Evolutionary conservation across 1,140 invertebrate species (phyloP).

Genomic region (Danaus plexippus): DNA sequence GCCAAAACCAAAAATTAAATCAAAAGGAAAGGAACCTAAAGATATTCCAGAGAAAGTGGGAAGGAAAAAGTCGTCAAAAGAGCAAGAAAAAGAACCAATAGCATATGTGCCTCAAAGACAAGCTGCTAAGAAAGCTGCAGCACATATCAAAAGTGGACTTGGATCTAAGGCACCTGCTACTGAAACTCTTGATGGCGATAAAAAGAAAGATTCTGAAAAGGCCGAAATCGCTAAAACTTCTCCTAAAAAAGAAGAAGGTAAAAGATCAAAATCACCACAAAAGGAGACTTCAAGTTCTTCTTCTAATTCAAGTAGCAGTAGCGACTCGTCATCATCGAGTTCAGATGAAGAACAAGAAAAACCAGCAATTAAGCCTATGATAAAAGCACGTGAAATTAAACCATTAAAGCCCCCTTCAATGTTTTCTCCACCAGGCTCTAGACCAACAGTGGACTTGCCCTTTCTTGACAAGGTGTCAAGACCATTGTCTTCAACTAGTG

Average conservation of each 20-base stretch:
- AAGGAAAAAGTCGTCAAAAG: conserved; percentile 67
- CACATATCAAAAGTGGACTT: conserved; percentile 88
- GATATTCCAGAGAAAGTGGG: conserved; percentile 65
- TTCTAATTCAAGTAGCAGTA: conserved; percentile 63
- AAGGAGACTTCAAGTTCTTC: conserved; percentile 67
- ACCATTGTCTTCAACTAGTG: conserved; percentile 69
- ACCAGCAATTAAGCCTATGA: conserved; percentile 48
- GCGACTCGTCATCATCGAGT: conserved; percentile 66
- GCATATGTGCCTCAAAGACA: conserved; percentile 91
- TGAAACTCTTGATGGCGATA: conserved; percentile 66
- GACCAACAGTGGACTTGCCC: conserved; percentile 72
- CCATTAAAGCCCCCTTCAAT: conserved; percentile 52
- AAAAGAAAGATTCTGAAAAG: conserved; percentile 61
- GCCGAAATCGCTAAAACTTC: conserved; percentile 41
- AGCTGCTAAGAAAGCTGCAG: conserved; percentile 92
- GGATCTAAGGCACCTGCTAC: conserved; percentile 72
- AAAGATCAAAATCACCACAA: conserved; percentile 38
- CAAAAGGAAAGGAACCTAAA: conserved; percentile 56
- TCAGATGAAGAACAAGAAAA: conserved; percentile 70
- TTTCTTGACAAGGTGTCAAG: conserved; percentile 76
- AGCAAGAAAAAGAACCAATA: conserved; percentile 78
- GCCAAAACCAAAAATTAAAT: conserved; percentile 59
- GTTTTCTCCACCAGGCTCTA: conserved; percentile 63
- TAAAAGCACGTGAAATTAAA: conserved; percentile 60
- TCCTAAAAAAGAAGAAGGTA: conserved; percentile 61